Conservation (phyloP, 2,888 invertebrate species). For the Conomelus anceps region DNA sequence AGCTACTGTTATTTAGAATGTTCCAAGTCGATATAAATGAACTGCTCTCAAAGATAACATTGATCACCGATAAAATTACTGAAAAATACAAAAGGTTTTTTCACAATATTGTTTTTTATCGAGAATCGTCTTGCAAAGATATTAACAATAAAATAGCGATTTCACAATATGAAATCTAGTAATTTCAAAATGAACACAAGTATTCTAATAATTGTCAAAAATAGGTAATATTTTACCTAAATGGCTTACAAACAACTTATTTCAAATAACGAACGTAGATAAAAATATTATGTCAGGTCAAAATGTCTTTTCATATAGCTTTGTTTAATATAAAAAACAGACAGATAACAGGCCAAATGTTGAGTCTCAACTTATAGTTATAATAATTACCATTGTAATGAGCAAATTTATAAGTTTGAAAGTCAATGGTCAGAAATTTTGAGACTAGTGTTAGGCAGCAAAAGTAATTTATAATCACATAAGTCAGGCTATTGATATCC, state of each 20-base stretch:
- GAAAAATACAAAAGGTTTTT: too few species aligned
- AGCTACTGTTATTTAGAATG: too few species aligned
- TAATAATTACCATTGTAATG: not conserved
- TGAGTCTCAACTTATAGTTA: not conserved
- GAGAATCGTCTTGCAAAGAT: not conserved
- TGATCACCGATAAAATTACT: too few species aligned
- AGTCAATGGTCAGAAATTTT: not conserved
- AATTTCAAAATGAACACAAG: not conserved
- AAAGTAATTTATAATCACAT: too few species aligned
- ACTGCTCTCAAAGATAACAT: too few species aligned
- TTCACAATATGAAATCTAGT: not conserved
- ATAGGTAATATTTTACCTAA: not conserved
- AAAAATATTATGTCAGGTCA: not conserved
- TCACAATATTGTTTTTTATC: not conserved
- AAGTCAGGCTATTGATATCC: too few species aligned
- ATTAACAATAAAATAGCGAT: too few species aligned
- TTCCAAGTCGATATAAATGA: too few species aligned
- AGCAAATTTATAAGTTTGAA: too few species aligned
- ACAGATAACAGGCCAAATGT: not conserved
- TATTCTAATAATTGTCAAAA: not conserved
- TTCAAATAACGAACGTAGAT: not conserved
- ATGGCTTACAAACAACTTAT: too few species aligned
- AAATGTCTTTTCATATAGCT: not conserved
- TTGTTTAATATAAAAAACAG: not conserved
- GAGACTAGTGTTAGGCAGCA: too few species aligned